phyloP scores from a whole-genome alignment of 2,888 invertebrate genomes.

The Acronicta aceris region DNA sequence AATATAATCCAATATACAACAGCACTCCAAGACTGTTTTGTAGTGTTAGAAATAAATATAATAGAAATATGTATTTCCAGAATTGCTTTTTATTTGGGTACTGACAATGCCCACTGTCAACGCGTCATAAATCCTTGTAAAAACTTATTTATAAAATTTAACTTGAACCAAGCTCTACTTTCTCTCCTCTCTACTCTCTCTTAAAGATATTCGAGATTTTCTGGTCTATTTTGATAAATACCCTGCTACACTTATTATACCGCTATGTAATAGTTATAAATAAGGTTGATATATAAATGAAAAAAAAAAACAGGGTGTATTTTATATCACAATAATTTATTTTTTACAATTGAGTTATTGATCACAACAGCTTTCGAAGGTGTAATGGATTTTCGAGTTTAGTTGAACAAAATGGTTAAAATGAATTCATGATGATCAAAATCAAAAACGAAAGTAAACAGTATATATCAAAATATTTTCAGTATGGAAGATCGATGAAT shows the following conservation, averaged over 20 bases:
- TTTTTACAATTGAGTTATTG: conserved; percentile 88
- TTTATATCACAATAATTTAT: conserved; percentile 90
- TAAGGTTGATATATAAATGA: not conserved
- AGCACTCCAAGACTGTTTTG: conserved; percentile 56
- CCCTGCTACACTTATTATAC: no score
- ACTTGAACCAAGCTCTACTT: no score
- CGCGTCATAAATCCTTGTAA: not conserved
- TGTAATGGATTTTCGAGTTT: conserved; percentile 71
- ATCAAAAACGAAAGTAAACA: conserved; percentile 61
- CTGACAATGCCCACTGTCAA: no score
- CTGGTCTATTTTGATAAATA: no score
- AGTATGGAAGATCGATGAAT: conserved; percentile 22
- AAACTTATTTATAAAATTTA: no score
- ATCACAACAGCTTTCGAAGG: conserved; percentile 86
- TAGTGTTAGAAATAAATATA: conserved; percentile 51
- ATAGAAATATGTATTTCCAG: conserved; percentile 43
- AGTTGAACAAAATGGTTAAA: conserved; percentile 77
- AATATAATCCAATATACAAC: conserved; percentile 24
- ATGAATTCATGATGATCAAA: conserved; percentile 68
- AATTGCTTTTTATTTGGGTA: conserved; percentile 14
- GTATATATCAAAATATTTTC: conserved; percentile 61
- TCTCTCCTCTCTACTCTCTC: no score
- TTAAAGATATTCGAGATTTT: no score
- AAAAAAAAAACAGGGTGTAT: conserved; percentile 56
- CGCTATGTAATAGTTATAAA: no score